Evolutionary conservation across 2,797 vertebrate genomes (phyloP).

Genomic region (Pachyuromys duprasi): DNA sequence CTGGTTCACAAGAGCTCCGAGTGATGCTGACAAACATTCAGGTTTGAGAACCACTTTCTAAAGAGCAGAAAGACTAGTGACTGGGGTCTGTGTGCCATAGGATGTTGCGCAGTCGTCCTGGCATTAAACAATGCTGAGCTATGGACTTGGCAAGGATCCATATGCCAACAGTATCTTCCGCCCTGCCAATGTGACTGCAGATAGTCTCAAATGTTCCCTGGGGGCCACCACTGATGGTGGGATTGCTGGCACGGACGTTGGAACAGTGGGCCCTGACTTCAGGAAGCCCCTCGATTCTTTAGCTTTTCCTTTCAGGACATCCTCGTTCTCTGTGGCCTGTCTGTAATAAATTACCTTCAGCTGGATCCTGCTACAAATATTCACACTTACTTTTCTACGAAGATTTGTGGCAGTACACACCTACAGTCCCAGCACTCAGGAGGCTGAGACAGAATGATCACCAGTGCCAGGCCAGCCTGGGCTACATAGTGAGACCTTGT

Average conservation of each 20-base stretch:
- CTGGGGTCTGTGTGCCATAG: background rate
- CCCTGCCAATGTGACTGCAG: background rate
- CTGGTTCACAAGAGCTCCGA: background rate
- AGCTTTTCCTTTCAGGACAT: background rate
- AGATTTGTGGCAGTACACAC: background rate
- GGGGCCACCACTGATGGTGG: background rate
- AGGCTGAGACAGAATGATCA: background rate
- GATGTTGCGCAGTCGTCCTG: background rate
- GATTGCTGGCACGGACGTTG: background rate
- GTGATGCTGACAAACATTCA: background rate
- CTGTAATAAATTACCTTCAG: background rate
- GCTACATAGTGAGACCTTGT: background rate
- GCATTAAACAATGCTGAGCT: background rate
- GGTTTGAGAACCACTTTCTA: background rate
- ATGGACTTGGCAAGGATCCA: background rate
- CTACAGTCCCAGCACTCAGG: background rate
- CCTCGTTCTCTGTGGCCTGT: constrained; percentile 3
- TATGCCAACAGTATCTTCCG: background rate
- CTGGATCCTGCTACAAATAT: background rate
- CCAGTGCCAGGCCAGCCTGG: background rate
- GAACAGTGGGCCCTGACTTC: background rate
- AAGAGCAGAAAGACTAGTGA: background rate
- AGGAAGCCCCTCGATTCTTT: background rate
- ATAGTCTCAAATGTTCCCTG: background rate
- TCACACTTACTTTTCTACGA: background rate